Evolutionary conservation across 2,888 invertebrate genomes (phyloP).

Genomic region (Gari tellinella): DNA sequence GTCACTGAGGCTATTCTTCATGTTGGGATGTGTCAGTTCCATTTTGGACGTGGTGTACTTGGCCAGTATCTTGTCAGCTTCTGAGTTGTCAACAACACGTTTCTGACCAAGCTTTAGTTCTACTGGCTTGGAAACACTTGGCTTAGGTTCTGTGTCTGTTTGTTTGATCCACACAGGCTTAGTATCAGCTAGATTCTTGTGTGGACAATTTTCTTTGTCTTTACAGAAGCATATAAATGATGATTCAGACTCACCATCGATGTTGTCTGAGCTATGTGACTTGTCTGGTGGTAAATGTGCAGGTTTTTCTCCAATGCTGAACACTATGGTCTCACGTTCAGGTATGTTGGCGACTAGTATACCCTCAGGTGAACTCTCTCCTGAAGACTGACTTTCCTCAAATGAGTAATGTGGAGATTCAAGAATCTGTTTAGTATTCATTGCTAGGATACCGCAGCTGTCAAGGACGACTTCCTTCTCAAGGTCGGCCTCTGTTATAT

Average conservation of each 20-base stretch:
- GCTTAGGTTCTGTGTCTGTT: not conserved
- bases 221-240: constrained; percentile 32
- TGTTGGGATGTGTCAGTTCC: constrained; percentile 63
- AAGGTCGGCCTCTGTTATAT: constrained; percentile 57
- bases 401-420: constrained; percentile 50
- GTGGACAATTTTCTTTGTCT: constrained; percentile 9
- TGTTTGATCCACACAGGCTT: not conserved
- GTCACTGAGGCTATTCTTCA: constrained; percentile 77
- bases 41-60: constrained; percentile 50
- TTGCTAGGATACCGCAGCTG: constrained; percentile 84
- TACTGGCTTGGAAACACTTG: not conserved
- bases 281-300: too few relatives aligned
- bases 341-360: not conserved
- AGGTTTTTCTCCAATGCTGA: too few relatives aligned
- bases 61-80: constrained; percentile 53
- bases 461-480: constrained; percentile 76
- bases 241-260: not conserved
- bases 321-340: too few relatives aligned
- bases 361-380: constrained; percentile 22
- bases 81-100: constrained; percentile 46
- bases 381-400: constrained; percentile 24
- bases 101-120: constrained; percentile 31
- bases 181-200: constrained; percentile 1
- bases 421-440: constrained; percentile 75
- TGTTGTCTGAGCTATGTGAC: too few relatives aligned